A percentile compares a stretch with the other conserved stretches of the same genome.
Conservation (phyloP, 2,113 vertebrate species). For the Dryoscopus gambensis region DNA sequence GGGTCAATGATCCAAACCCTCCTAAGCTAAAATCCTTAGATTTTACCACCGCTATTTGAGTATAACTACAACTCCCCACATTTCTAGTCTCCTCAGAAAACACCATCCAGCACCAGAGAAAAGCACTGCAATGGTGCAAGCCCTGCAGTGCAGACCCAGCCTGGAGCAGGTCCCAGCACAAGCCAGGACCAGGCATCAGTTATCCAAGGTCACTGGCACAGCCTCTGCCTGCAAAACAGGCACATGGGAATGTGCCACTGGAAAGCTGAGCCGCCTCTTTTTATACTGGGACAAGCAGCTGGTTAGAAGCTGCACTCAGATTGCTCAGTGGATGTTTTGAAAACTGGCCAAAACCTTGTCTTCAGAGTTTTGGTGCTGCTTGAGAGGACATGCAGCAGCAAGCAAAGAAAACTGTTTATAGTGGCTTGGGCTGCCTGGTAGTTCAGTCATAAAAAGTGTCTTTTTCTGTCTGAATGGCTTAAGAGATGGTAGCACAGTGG, state of each 20-base stretch:
- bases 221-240: neutral
- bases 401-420: neutral
- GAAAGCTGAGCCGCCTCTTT: neutral
- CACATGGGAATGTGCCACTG: neutral
- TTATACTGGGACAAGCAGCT: rapidly evolving
- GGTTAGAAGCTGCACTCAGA: neutral
- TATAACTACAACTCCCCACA: neutral
- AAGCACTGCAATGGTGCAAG: neutral
- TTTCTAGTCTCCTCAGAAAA: neutral
- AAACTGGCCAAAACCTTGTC: neutral
- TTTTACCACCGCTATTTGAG: neutral
- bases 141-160: neutral
- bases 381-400: neutral
- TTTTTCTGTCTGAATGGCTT: neutral
- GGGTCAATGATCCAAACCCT: neutral
- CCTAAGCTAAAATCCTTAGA: neutral
- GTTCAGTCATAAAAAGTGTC: neutral
- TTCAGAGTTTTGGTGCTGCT: neutral
- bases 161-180: neutral
- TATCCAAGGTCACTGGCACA: neutral
- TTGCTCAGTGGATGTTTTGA: neutral
- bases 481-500: neutral
- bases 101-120: neutral
- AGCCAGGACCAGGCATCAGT: neutral
- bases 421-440: neutral